Evolutionary conservation across 2,797 vertebrate species (phyloP), one percentile per base, ranked within the genome.

Genomic region (Hyperoplus lanceolatus): DNA sequence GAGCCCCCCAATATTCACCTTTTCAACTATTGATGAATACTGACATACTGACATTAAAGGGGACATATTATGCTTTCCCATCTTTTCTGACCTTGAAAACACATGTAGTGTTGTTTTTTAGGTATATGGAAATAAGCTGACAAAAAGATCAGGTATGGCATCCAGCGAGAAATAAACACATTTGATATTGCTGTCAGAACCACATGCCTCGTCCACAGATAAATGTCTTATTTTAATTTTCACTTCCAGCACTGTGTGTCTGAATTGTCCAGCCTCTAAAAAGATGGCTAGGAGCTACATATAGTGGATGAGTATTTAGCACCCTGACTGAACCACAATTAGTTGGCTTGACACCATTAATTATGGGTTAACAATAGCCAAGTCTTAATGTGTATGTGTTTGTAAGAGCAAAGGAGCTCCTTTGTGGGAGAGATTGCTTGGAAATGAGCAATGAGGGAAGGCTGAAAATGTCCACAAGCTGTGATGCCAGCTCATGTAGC

Each of bases 261-360:
- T 45, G 59, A 59, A 65, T 18, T 45, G n/a, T 75, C 61, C 21
- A 38, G 55, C 46, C 43, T 75, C 8, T 54, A 12, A 74, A 64
- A 70, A 46, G 54, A 78, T 43, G 70, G 70, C 45, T 70, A 46
- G 38, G 59, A 74, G 75, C 39, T 45, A 48, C 51, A 85, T 73
- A 62, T 60, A 75, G 38, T 21, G 29, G 81, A 48, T 64, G 45
- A 76, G 42, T 59, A 65, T 49, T 38, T 51, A 77, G 56, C 63
- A 43, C 42, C 62, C 50, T 68, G 54, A 64, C 56, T 70, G 58
- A 54, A 75, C 57, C 75, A 14, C 68, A 70, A 69, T 77, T 68
- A 70, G 50, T 66, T 74, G 63, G 51, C 36, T 50, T 42, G 66
- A 73, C 45, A 50, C 29, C 54, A 73, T 78, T 77, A 67, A 84